Base-by-base conservation (phyloP, 2,113 vertebrate genomes). In the Ophiodon elongatus region DNA sequence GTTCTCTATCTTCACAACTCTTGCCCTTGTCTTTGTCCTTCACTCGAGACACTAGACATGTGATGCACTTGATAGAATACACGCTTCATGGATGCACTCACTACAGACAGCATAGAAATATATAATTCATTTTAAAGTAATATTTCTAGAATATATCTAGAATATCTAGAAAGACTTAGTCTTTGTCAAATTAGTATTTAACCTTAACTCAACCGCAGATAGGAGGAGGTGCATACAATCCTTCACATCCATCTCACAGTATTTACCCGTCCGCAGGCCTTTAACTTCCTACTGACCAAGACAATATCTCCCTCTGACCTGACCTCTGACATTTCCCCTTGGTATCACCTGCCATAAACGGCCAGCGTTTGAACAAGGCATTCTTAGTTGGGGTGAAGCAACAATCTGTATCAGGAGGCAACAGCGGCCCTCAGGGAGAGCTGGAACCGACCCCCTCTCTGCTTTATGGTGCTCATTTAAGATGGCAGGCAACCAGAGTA, bases 311-410 rank as follows among this genome's bases (percentile, higher is more conserved):
- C 50, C 80, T 50, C 60, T 91, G 85, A 76, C 84, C 82, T 68
- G 76, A 59, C 85, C 80, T 90, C 79, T 89, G 86, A 94, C 87
- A 88, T 91, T 89, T 94, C 76, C 83, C 89, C 92, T 85, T 23
- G 17, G 69, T 84, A 92, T 92, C 91, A 92, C 92, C 92, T 90
- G 89, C 90, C 84, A 94, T 94, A 93, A 94, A 94, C 17, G 65
- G 4, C 64, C 80, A 37, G 43, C 63, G 72, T 93, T 94, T 93
- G 86, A 90, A 92, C 90, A 94, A 85, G 84, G 71, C 87, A 94
- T 93, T 93, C 92, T 92, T 92, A 82, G 79, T 90, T 63, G 1
- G 70, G 86, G 79, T 75, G 83, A 92, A 72, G 88, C 79, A 87
- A 91, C 88, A 92, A 74, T 88, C 86, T 72, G 88, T 85, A 87